Conservation (phyloP, 2,888 invertebrate species). For the Eupithecia tripunctaria region DNA sequence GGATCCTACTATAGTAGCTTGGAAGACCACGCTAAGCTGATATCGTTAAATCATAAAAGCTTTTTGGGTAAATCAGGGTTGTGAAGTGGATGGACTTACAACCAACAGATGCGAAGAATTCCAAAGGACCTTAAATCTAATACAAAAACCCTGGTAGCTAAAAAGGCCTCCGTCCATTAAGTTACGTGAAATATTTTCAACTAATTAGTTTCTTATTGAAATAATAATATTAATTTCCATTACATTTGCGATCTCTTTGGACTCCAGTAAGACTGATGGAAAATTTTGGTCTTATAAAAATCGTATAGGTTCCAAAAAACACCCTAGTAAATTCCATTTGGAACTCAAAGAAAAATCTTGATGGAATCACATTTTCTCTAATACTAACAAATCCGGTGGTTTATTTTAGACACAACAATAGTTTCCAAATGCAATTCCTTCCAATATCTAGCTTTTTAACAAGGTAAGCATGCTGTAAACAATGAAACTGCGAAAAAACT, state of each 20-base stretch:
- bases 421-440: slow-evolving; percentile 27
- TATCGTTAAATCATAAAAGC: too few species aligned
- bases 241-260: background rate
- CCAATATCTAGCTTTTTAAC: slow-evolving; percentile 42
- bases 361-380: background rate
- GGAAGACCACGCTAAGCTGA: background rate
- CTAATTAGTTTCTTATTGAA: background rate
- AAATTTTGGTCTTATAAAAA: background rate
- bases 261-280: background rate
- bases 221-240: background rate
- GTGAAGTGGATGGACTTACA: too few species aligned
- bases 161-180: slow-evolving; percentile 15
- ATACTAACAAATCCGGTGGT: background rate
- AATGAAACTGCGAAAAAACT: slow-evolving; percentile 51
- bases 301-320: background rate
- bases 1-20: background rate
- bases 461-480: slow-evolving; percentile 65
- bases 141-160: background rate
- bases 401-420: background rate
- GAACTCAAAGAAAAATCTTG: background rate
- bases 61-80: too few species aligned
- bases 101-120: background rate
- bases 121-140: background rate
- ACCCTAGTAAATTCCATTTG: background rate
- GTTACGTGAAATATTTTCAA: background rate